Evolutionary conservation across 2,113 vertebrate species (phyloP).

Genomic region (cat (Felis catus)): DNA sequence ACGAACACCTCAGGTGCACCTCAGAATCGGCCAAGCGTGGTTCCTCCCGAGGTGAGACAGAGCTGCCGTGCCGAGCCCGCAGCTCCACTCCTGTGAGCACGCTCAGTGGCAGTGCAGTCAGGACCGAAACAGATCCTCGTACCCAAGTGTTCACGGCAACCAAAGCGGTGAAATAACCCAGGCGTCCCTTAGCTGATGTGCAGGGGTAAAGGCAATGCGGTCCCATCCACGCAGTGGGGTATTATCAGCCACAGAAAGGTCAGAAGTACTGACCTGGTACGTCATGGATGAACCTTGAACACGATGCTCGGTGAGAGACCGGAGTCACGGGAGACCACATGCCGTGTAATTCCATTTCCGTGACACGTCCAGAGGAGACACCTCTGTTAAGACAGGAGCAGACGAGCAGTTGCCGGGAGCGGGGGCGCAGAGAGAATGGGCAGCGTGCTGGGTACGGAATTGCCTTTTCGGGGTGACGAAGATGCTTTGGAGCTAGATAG

Average conservation of each 20-base stretch:
- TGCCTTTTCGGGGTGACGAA: background rate
- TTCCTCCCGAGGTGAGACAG: background rate
- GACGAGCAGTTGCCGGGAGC: background rate
- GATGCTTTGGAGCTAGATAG: background rate
- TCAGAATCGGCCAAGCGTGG: background rate
- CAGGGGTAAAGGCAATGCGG: no score
- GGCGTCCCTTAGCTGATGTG: no score
- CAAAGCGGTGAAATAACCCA: background rate
- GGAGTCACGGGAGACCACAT: background rate
- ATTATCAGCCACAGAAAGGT: background rate
- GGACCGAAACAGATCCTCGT: background rate
- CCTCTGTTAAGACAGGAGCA: background rate
- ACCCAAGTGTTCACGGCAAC: background rate
- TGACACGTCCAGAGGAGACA: background rate
- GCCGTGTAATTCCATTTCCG: accelerated
- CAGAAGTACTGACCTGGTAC: background rate
- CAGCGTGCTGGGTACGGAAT: background rate
- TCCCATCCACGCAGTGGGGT: background rate
- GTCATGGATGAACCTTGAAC: background rate
- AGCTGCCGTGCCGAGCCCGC: background rate
- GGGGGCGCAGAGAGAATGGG: background rate
- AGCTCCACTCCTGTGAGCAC: background rate
- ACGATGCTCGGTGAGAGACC: background rate
- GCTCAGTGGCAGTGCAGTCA: background rate
- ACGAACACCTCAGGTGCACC: background rate